phyloP scores from a whole-genome alignment of 2,888 invertebrate species.

The Horisme vitalbata region DNA sequence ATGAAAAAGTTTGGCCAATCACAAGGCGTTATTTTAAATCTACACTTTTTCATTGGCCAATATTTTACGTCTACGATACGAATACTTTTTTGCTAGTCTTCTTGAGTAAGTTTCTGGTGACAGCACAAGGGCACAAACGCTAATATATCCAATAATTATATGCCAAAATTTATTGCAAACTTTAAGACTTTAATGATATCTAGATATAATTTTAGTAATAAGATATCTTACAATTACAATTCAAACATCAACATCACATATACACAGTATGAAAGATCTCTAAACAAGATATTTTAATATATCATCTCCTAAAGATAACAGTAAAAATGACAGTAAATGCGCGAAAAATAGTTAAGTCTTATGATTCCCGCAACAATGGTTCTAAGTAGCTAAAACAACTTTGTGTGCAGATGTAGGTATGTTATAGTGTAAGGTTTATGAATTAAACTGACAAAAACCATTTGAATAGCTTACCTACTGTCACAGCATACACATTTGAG shows the following conservation, averaged over 20 bases:
- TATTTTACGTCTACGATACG: too few species aligned
- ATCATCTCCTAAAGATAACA: slow-evolving; percentile 75
- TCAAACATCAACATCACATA: slow-evolving; percentile 68
- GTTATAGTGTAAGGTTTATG: too few species aligned
- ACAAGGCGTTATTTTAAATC: too few species aligned
- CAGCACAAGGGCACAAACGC: too few species aligned
- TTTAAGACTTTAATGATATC: slow-evolving; percentile 19
- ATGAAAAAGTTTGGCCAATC: too few species aligned
- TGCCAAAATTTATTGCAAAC: slow-evolving; percentile 31
- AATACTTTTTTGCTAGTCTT: too few species aligned
- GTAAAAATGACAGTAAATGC: slow-evolving; percentile 81
- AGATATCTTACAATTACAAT: slow-evolving; percentile 54
- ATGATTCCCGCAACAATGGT: slow-evolving; percentile 62
- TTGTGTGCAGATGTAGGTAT: slow-evolving; percentile 52
- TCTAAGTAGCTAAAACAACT: slow-evolving; percentile 58
- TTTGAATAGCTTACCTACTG: too few species aligned
- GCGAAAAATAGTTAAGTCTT: slow-evolving; percentile 81
- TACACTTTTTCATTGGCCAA: too few species aligned
- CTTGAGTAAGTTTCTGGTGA: too few species aligned
- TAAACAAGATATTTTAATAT: slow-evolving; percentile 70
- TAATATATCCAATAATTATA: too few species aligned
- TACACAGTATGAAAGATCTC: slow-evolving; percentile 64
- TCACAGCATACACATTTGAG: too few species aligned
- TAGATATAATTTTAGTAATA: slow-evolving; percentile 38
- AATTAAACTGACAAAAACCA: too few species aligned